Evolutionary conservation across 1,140 invertebrate species (phyloP), one percentile per base, ranked within the genome.

Genomic region (Hermetia illucens): DNA sequence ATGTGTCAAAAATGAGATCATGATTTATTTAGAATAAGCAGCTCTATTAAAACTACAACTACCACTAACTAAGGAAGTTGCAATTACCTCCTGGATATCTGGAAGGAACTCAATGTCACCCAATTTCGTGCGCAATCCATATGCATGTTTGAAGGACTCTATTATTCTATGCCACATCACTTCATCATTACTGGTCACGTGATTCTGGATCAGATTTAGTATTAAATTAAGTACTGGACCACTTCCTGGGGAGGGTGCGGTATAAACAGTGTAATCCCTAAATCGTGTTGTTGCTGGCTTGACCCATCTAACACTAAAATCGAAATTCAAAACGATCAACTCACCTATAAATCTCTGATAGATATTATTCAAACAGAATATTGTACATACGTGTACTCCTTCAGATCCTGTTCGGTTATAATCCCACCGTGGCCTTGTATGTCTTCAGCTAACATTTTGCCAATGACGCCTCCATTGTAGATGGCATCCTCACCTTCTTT

Each of bases 101-200:
- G 53, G 49, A 32, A 63, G 55, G 50, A 65, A 83, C 32, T 66
- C 55, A n/a, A 76, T 72, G 69, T 98, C 94, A 0, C 83, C 94
- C 22, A 98, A 62, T 40, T 80, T 69, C 3, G 84, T 88, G 41
- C 93, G 67, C 47, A 72, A 74, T 0, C 86, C 92, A 60, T 91
- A 98, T 10, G 79, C 89, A 70, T 85, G 95, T 62, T 98, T 98
- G 52, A 94, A 91, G 2, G 84, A 75, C 63, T 98, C 91, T 2
- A 86, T 65, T 19, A 97, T 72, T 24, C 85, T 72, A 44, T 95
- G 91, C 66, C 72, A 77, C 43, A 69, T 69, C 5, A 49, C 41
- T 6, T 55, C 43, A 21, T 53, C 46, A 42, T 69, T 65, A 13
- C 61, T 65, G n/a, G 72, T 58, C 5, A 74, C 46, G 43, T 77